A percentile compares a stretch with the other conserved stretches of the same genome.
phyloP scores from a whole-genome alignment of 2,113 vertebrate genomes.

The Crotalus helleri region DNA sequence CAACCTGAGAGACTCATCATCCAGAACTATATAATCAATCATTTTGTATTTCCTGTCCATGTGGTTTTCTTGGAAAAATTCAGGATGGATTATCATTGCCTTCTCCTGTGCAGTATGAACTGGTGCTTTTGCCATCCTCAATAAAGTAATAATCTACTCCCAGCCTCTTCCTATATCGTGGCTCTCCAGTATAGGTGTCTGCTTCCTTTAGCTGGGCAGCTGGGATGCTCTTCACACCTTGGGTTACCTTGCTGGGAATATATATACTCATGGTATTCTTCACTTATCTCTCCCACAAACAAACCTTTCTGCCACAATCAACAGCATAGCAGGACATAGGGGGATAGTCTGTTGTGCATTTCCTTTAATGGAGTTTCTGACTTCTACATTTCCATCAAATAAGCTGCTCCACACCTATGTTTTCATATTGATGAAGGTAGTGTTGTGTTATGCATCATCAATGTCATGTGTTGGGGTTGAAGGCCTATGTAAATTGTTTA shows the following conservation, averaged over 20 bases:
- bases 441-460: constrained; percentile 23
- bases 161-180: not conserved
- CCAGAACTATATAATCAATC: not conserved
- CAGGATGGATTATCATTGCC: not conserved
- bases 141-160: not conserved
- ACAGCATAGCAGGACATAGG: not conserved
- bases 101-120: not conserved
- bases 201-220: not conserved
- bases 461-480: constrained; percentile 29
- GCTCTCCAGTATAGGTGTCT: not conserved
- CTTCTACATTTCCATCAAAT: constrained; percentile 34
- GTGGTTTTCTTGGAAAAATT: not conserved
- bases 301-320: not conserved
- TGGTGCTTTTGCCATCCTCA: not conserved
- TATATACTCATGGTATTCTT: not conserved
- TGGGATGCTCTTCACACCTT: not conserved
- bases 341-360: not conserved
- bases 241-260: not conserved
- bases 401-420: constrained; percentile 30
- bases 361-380: not conserved
- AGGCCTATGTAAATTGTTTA: constrained; percentile 25
- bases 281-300: not conserved
- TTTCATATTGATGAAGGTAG: constrained; percentile 32
- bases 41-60: not conserved
- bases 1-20: not conserved